These are phyloP conservation scores for Maniola hyperantus DNA, from an alignment of 2,888 invertebrate genomes.

Conservation along the genomic window DNA sequence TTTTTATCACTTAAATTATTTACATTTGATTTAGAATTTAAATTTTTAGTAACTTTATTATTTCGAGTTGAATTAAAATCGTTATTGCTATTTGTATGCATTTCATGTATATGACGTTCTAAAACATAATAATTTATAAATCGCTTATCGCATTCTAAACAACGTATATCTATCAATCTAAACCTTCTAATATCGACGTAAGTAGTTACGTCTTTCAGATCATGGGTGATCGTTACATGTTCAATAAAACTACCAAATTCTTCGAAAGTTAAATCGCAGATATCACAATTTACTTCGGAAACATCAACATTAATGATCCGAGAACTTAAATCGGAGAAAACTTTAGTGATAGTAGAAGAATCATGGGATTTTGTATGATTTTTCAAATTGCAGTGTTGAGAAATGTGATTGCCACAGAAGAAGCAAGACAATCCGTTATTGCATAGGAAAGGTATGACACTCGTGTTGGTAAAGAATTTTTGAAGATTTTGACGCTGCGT, in stretches of 20 bases:
- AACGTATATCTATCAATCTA: slow-evolving; percentile 41
- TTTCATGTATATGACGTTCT: slow-evolving; percentile 24
- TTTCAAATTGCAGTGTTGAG: slow-evolving; percentile 41
- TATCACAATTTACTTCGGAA: slow-evolving; percentile 44
- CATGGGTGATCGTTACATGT: slow-evolving; percentile 42
- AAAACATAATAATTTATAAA: slow-evolving; percentile 27
- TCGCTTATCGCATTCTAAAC: slow-evolving; percentile 40
- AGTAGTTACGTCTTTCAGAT: slow-evolving; percentile 9
- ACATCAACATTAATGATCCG: slow-evolving; percentile 45
- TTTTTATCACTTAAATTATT: slow-evolving; percentile 13
- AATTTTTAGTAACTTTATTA: not conserved
- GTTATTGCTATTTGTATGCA: slow-evolving; percentile 8
- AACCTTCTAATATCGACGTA: slow-evolving; percentile 24
- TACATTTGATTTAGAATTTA: not conserved
- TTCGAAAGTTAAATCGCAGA: slow-evolving; percentile 42
- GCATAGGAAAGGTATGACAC: slow-evolving; percentile 49
- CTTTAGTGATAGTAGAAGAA: slow-evolving; percentile 30
- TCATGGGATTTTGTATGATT: slow-evolving; percentile 48
- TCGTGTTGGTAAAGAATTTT: slow-evolving; percentile 46
- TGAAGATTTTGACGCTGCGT: slow-evolving; percentile 47
- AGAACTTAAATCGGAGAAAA: slow-evolving; percentile 17
- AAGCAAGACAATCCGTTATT: slow-evolving; percentile 44
- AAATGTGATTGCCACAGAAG: slow-evolving; percentile 43
- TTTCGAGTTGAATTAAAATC: not conserved
- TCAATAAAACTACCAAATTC: slow-evolving; percentile 38